A percentile compares a stretch with the other conserved stretches of the same genome.
Conservation (phyloP, 2,113 vertebrate species). For the Asarcornis scutulata region DNA sequence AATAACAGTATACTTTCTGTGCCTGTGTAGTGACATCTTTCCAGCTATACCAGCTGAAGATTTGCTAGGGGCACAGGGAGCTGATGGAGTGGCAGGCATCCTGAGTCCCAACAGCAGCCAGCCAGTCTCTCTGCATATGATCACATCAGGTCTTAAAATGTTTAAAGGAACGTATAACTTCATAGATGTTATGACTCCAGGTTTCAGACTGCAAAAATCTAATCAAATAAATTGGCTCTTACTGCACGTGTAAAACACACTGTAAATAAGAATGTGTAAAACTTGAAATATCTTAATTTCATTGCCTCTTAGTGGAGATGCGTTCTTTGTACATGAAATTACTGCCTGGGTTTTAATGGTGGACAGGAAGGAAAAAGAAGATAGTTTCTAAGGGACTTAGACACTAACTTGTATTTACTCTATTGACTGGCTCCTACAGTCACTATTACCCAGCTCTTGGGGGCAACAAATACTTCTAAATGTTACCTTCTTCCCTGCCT, state of each 20-base stretch:
- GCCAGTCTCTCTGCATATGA: not conserved
- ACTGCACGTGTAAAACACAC: not conserved
- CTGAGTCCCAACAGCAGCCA: rapidly evolving
- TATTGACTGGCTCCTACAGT: not conserved
- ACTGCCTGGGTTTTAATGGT: not conserved
- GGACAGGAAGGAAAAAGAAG: not conserved
- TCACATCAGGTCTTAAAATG: not conserved
- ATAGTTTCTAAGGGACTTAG: not conserved
- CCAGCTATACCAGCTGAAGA: not conserved
- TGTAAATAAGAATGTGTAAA: not conserved
- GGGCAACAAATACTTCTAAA: not conserved
- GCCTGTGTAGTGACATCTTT: not conserved
- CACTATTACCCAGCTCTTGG: not conserved
- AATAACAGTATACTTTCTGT: not conserved
- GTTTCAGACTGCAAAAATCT: not conserved
- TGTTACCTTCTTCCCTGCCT: not conserved
- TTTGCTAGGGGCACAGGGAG: not conserved
- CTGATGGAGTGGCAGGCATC: not conserved
- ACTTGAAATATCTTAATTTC: not conserved
- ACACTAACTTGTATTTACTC: not conserved
- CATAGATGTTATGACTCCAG: not conserved
- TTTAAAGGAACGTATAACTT: not conserved
- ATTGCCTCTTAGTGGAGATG: not conserved
- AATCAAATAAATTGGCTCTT: not conserved
- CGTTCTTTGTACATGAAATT: not conserved